Evolutionary conservation across 2,888 invertebrate genomes (phyloP), one percentile per base, ranked within the genome.

Genomic region (Carterocephalus palaemon): DNA sequence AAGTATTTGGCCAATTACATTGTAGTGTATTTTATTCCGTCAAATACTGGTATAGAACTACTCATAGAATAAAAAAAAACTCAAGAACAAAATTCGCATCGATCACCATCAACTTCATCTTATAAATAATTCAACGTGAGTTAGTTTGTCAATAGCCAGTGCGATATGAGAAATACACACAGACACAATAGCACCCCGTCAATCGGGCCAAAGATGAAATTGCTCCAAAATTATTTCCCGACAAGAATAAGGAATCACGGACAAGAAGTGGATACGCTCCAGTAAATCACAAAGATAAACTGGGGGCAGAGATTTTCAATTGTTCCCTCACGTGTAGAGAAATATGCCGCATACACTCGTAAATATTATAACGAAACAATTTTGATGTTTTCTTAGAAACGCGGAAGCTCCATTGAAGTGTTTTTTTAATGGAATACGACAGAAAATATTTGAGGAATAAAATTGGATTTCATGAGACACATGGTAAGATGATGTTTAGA

Each of bases 231-330:
- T 45, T 45, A 45, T 45, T 45, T 37, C 31, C 36, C 17, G 36
- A 45, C 45, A 31, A 37, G 37, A 45, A 45, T 45, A 45, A 45
- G 45, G 37, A 37, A 45, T 31, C 16, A 31, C 19, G 24, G 45
- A 45, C 45, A 37, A 45, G 45, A 31, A 45, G 45, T 45, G 45
- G 45, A 37, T 45, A 37, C 31, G 60, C 58, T 59, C 56, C 57
- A 65, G 59, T 73, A 70, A 70, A 72, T 75, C 63, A 67, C 50
- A 56, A 50, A 59, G 55, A 58, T 62, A 66, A 67, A 60, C 57
- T 55, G 57, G 55, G 60, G 53, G 64, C 57, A 57, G 64, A 56
- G 57, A 58, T 62, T 60, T 57, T 62, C 62, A 61, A 68, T 68
- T 61, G 65, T 61, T 57, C 54, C 54, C 51, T 57, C 53, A 53